These are phyloP conservation scores for Eilema griseolum DNA, from an alignment of 2,888 invertebrate species.

Conservation along the genomic window DNA sequence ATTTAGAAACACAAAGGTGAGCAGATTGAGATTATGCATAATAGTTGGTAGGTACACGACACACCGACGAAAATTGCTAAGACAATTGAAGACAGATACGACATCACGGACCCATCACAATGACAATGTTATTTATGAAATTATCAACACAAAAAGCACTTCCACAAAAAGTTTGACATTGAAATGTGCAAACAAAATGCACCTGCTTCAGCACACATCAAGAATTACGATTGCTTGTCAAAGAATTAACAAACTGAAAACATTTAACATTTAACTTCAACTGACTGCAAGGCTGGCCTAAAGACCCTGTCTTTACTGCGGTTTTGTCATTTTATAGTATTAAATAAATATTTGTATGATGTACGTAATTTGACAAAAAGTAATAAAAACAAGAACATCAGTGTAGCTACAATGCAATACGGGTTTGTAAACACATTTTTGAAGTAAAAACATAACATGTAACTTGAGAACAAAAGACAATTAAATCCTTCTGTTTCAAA, in stretches of 20 bases:
- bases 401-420: not conserved
- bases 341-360: not conserved
- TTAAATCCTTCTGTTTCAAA: not conserved
- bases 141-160: slow-evolving; percentile 30
- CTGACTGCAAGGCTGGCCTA: slow-evolving; percentile 27
- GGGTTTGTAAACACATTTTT: not conserved
- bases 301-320: slow-evolving; percentile 10
- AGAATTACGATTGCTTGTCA: slow-evolving; percentile 45
- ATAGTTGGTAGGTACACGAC: not conserved
- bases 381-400: not conserved
- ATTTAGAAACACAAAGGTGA: not conserved
- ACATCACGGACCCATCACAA: slow-evolving; percentile 6
- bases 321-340: not conserved
- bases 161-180: slow-evolving; percentile 41
- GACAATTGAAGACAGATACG: slow-evolving; percentile 3
- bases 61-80: slow-evolving; percentile 6
- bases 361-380: not conserved
- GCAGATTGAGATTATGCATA: not conserved
- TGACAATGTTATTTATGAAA: slow-evolving; percentile 24
- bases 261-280: slow-evolving; percentile 31
- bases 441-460: not conserved
- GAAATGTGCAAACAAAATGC: slow-evolving; percentile 37
- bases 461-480: not conserved
- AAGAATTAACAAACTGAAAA: slow-evolving; percentile 39
- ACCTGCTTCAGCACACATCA: slow-evolving; percentile 44